phyloP scores from a whole-genome alignment of 2,113 vertebrate species.

The Burhinus bistriatus region DNA sequence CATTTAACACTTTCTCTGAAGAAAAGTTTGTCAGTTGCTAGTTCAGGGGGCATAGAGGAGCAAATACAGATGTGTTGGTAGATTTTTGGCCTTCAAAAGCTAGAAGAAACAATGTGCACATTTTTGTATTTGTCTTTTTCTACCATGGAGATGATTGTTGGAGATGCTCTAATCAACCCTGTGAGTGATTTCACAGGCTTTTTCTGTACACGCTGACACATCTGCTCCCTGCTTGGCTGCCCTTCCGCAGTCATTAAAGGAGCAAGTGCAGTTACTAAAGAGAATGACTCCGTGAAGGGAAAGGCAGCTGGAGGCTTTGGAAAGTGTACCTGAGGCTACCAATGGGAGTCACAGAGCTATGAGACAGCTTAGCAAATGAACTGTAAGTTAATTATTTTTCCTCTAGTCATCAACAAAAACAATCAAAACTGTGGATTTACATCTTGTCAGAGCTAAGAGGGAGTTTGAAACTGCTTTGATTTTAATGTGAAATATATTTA shows the following conservation, averaged over 20 bases:
- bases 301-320: background rate
- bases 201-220: background rate
- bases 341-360: background rate
- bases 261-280: background rate
- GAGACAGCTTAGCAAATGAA: background rate
- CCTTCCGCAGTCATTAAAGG: background rate
- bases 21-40: background rate
- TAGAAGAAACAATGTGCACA: background rate
- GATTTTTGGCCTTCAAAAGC: background rate
- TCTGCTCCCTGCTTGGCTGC: background rate
- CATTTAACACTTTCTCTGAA: background rate
- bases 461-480: background rate
- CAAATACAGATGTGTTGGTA: background rate
- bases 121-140: background rate
- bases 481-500: background rate
- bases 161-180: background rate
- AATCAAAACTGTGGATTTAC: background rate
- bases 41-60: background rate
- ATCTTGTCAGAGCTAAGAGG: background rate
- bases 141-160: background rate
- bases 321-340: background rate
- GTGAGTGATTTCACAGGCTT: background rate
- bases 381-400: background rate
- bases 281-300: background rate
- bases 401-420: background rate